A percentile compares a stretch with the other conserved stretches of the same genome.
Conservation (phyloP, 2,888 invertebrate genomes). For the Blastobasis adustella region DNA sequence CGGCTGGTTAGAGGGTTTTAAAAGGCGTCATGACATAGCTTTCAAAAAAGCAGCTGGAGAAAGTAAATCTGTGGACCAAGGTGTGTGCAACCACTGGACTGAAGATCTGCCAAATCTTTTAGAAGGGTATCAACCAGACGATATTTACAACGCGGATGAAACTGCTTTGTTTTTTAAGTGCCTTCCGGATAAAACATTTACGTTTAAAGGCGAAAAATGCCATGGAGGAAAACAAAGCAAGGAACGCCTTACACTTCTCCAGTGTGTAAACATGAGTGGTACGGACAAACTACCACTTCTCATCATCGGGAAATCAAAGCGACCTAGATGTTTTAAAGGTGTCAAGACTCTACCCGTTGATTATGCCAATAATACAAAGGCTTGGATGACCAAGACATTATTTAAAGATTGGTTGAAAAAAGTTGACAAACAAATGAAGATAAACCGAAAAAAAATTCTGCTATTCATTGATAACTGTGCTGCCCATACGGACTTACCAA, state of each 20-base stretch:
- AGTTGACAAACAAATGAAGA: conserved; percentile 9
- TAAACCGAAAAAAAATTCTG: conserved; percentile 7
- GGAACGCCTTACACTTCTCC: conserved; percentile 9
- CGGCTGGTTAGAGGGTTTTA: conserved; percentile 17
- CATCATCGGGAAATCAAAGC: conserved; percentile 13
- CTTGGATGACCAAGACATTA: conserved; percentile 10
- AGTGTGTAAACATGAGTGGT: conserved; percentile 10
- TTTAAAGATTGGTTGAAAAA: conserved; percentile 12
- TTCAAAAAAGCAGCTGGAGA: conserved; percentile 15
- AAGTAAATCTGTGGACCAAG: conserved; percentile 13
- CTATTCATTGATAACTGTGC: conserved; percentile 12
- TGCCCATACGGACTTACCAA: conserved; percentile 6
- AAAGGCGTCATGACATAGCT: conserved; percentile 12
- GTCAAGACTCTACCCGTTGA: conserved; percentile 8
- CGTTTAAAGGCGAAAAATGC: conserved; percentile 9
- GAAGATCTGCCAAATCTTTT: conserved; percentile 10
- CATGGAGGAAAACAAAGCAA: conserved; percentile 11
- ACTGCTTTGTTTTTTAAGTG: conserved; percentile 4
- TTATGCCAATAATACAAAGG: conserved; percentile 8
- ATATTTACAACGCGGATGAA: conserved; percentile 8
- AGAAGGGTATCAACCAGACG: conserved; percentile 7
- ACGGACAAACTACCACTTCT: conserved; percentile 5
- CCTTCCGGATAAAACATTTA: conserved; percentile 14
- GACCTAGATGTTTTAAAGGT: conserved; percentile 12
- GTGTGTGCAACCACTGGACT: conserved; percentile 9